Evolutionary conservation across 1,140 invertebrate genomes (phyloP).

Genomic region (Limonius californicus): DNA sequence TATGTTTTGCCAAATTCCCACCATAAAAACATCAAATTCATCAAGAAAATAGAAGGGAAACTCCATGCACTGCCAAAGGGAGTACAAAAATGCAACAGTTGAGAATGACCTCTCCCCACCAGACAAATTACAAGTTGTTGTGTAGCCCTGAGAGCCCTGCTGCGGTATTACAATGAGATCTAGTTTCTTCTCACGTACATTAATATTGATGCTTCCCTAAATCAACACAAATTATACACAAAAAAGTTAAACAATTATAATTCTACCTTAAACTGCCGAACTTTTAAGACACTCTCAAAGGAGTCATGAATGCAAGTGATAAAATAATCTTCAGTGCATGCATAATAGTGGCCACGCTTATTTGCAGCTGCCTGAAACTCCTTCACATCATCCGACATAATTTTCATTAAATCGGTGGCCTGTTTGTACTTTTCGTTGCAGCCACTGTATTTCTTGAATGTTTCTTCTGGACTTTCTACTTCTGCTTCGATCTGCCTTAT

Average conservation of each 20-base stretch:
- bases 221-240: background rate
- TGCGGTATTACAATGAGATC: slow-evolving; percentile 58
- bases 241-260: background rate
- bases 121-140: slow-evolving; percentile 67
- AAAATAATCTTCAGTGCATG: slow-evolving; percentile 39
- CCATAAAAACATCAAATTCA: slow-evolving; percentile 99
- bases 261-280: slow-evolving; percentile 36
- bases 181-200: slow-evolving; percentile 55
- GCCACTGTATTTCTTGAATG: slow-evolving; percentile 26
- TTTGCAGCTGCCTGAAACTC: slow-evolving; percentile 28
- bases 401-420: slow-evolving; percentile 23
- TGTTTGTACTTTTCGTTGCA: slow-evolving; percentile 26
- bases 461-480: slow-evolving; percentile 25
- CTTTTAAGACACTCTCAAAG: slow-evolving; percentile 37
- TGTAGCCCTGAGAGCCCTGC: slow-evolving; percentile 43
- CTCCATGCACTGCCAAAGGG: slow-evolving; percentile 87
- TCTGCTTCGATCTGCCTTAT: slow-evolving; percentile 31
- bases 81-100: slow-evolving; percentile 89
- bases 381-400: slow-evolving; percentile 25
- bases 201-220: slow-evolving; percentile 59
- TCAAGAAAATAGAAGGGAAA: slow-evolving; percentile 94
- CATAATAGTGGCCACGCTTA: slow-evolving; percentile 30
- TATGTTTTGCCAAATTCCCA: no score
- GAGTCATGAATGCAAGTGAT: slow-evolving; percentile 35
- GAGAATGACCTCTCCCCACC: slow-evolving; percentile 95